phyloP scores from a whole-genome alignment of 2,888 invertebrate genomes.

The Lithodes maja region DNA sequence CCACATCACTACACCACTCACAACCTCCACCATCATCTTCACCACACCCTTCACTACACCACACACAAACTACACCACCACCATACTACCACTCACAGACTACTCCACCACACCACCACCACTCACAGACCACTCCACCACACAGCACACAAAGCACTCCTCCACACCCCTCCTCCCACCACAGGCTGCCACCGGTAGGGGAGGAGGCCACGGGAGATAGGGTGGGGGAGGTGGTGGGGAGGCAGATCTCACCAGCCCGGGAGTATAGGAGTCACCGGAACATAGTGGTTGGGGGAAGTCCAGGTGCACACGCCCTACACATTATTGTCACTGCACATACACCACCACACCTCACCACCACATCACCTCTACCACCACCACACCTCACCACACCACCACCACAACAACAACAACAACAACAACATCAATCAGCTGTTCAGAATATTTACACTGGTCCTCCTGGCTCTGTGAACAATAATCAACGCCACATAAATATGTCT shows the following conservation, averaged over 20 bases:
- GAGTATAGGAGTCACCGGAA: slow-evolving; percentile 16
- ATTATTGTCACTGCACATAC: slow-evolving; percentile 25
- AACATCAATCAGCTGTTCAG: slow-evolving; percentile 14
- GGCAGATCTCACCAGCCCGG: not conserved
- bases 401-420: not conserved
- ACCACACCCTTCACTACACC: not conserved
- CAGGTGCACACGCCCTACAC: slow-evolving; percentile 17
- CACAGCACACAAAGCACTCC: too few species aligned
- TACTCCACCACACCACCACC: too few species aligned
- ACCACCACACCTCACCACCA: not conserved
- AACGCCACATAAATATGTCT: slow-evolving; percentile 16
- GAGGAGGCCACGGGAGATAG: not conserved
- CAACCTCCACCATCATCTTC: not conserved
- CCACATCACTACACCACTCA: too few species aligned
- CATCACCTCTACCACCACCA: slow-evolving; percentile 17
- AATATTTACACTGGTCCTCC: slow-evolving; percentile 34
- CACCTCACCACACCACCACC: not conserved
- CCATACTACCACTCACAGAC: too few species aligned
- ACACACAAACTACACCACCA: too few species aligned
- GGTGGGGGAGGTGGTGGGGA: not conserved
- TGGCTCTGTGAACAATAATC: not conserved
- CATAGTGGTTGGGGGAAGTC: slow-evolving; percentile 16
- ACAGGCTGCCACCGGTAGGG: not conserved
- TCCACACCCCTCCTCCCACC: not conserved
- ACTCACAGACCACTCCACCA: too few species aligned